A percentile compares a stretch with the other conserved stretches of the same genome.
Evolutionary conservation across 2,888 invertebrate species (phyloP).

Genomic region (Arge pagana): DNA sequence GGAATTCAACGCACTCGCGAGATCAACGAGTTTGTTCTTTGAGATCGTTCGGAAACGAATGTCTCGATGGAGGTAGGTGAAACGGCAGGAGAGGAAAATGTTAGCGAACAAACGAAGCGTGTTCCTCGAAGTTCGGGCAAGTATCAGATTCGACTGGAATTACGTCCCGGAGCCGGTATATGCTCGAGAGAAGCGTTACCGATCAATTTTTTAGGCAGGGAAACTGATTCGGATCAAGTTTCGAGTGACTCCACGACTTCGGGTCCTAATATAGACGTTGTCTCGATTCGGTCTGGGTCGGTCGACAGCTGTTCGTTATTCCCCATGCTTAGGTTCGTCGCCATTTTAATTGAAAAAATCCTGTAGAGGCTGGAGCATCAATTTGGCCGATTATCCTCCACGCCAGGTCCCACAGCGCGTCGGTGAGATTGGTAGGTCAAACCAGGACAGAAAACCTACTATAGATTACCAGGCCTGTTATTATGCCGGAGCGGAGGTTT

Average conservation of each 20-base stretch:
- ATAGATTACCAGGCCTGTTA: conserved; percentile 57
- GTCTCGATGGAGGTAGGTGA: too few relatives aligned
- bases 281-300: conserved; percentile 25
- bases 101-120: too few relatives aligned
- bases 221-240: too few relatives aligned
- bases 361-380: conserved; percentile 46
- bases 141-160: too few relatives aligned
- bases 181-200: too few relatives aligned
- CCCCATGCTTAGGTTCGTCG: conserved; percentile 28
- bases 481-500: conserved; percentile 53
- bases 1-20: too few relatives aligned
- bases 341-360: conserved; percentile 52
- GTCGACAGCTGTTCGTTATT: conserved; percentile 48
- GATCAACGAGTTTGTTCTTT: too few relatives aligned
- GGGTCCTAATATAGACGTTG: conserved; percentile 19
- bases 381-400: conserved; percentile 48
- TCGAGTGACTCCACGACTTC: background rate
- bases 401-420: background rate
- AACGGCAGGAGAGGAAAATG: too few relatives aligned
- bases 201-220: too few relatives aligned
- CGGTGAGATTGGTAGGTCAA: conserved; percentile 32
- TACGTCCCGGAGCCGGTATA: too few relatives aligned
- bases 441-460: conserved; percentile 55
- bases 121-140: too few relatives aligned
- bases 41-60: too few relatives aligned